These are phyloP conservation scores for Papilio polytes DNA, from an alignment of 1,140 invertebrate genomes.

Conservation along the genomic window DNA sequence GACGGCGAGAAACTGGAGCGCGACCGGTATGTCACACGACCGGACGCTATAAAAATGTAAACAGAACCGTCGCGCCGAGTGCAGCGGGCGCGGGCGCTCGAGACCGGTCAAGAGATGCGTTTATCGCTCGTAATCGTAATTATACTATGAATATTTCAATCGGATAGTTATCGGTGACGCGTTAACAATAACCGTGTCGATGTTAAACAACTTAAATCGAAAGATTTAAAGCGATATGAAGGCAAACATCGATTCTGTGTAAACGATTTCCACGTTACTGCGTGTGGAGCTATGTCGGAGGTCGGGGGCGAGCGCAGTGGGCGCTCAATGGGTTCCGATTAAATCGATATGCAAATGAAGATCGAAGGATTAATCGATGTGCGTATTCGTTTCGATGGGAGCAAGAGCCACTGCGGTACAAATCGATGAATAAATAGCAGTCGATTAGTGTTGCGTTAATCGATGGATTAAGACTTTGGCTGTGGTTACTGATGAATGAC, in stretches of 20 bases:
- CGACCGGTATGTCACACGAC: conserved; percentile 41
- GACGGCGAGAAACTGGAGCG: conserved; percentile 47
- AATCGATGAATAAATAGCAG: conserved; percentile 74
- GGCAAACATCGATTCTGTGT: conserved; percentile 67
- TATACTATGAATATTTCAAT: conserved; percentile 76
- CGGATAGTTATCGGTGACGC: conserved; percentile 64
- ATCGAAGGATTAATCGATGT: conserved; percentile 67
- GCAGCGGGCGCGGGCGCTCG: neutral
- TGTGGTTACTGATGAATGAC: conserved; percentile 53
- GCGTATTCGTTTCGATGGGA: conserved; percentile 66
- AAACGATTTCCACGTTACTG: conserved; percentile 76
- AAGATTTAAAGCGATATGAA: conserved; percentile 68
- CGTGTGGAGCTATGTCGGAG: conserved; percentile 71
- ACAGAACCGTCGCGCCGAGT: neutral
- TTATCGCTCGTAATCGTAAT: conserved; percentile 74
- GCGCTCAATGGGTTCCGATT: conserved; percentile 74
- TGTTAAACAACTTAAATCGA: conserved; percentile 60
- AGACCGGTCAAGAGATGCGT: conserved; percentile 48
- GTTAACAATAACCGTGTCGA: conserved; percentile 68
- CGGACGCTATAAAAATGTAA: conserved; percentile 26
- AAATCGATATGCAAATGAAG: conserved; percentile 78
- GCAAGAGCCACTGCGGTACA: conserved; percentile 63
- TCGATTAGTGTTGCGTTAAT: conserved; percentile 64
- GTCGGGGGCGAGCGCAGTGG: conserved; percentile 68
- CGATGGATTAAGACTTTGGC: conserved; percentile 57